Evolutionary conservation across 2,113 vertebrate genomes (phyloP).

Genomic region (Boleophthalmus pectinirostris): DNA sequence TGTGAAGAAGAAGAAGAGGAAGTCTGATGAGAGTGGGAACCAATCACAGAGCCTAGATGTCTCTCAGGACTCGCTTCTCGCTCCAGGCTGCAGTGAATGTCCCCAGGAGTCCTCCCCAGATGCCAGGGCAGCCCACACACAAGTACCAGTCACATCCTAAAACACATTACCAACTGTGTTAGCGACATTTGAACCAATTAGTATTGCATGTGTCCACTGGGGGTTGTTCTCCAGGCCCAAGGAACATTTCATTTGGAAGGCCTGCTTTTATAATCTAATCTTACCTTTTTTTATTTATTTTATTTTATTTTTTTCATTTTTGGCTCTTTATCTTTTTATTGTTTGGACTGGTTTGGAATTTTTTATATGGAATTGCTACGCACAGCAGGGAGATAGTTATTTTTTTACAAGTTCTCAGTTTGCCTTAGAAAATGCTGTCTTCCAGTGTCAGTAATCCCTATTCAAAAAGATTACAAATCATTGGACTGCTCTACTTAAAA

Average conservation of each 20-base stretch:
- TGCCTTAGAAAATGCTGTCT: background rate
- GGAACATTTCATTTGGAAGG: background rate
- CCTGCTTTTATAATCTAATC: background rate
- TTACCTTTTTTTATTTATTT: too few relatives aligned
- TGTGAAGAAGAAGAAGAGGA: conserved; percentile 86
- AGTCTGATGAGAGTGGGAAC: conserved; percentile 47
- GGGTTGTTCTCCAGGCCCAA: background rate
- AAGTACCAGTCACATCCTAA: conserved; percentile 31
- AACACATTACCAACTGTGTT: conserved; percentile 1
- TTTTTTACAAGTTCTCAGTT: background rate
- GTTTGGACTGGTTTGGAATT: background rate
- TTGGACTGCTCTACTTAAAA: background rate
- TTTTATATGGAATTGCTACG: background rate
- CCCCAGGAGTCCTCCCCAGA: conserved; percentile 30
- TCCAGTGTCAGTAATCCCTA: background rate
- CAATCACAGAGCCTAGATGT: conserved; percentile 7
- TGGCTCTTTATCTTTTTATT: background rate
- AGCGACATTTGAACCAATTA: background rate
- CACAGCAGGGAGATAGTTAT: background rate
- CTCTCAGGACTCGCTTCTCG: conserved; percentile 24
- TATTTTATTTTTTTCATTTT: background rate
- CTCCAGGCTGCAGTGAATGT: conserved; percentile 21
- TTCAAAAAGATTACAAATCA: background rate
- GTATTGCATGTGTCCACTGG: background rate
- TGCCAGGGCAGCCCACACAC: conserved; percentile 11